Percentiles rank a stretch among this genome's conserved stretches.
phyloP scores from a whole-genome alignment of 2,113 vertebrate species.

The Microtus montanus region DNA sequence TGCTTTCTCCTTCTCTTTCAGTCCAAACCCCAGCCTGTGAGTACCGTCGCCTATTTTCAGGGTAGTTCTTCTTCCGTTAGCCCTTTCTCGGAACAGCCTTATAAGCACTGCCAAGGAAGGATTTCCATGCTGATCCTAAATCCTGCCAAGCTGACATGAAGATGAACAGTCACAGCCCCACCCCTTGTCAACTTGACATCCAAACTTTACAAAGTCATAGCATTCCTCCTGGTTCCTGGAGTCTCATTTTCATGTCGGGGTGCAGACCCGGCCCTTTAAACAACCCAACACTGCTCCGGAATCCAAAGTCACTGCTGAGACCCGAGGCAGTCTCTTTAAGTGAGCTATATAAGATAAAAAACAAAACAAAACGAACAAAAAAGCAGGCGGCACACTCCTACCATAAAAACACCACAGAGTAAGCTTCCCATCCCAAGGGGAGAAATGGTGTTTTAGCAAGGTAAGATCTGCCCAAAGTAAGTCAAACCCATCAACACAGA shows the following conservation, averaged over 20 bases:
- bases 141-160: not conserved
- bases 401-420: not conserved
- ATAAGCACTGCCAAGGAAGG: not conserved
- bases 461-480: not conserved
- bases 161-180: not conserved
- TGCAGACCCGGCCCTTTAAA: not conserved
- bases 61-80: not conserved
- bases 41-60: not conserved
- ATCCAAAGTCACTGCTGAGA: not conserved
- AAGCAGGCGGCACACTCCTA: too few relatives aligned
- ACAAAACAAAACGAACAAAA: too few relatives aligned
- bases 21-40: not conserved
- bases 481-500: not conserved
- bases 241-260: not conserved
- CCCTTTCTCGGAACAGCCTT: not conserved
- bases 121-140: not conserved
- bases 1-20: too few relatives aligned
- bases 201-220: too few relatives aligned
- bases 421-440: not conserved
- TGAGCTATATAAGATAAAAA: not conserved
- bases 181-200: not conserved
- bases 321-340: not conserved
- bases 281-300: not conserved
- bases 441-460: not conserved
- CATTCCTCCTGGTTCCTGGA: too few relatives aligned